Conservation (phyloP, 2,888 invertebrate species). For the Sussaba pulchella region DNA sequence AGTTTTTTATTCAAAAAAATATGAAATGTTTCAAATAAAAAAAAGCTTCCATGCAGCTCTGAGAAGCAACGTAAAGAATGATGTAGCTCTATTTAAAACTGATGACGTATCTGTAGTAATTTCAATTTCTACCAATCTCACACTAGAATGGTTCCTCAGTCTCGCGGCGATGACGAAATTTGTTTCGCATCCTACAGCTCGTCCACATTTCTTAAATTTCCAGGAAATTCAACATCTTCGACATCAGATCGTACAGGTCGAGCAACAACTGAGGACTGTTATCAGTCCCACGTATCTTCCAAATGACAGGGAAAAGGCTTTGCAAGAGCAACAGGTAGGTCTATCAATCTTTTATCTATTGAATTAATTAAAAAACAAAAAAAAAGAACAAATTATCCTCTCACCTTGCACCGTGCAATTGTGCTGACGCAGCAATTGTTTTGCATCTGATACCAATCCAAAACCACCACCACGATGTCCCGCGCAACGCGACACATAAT, state of each 20-base stretch:
- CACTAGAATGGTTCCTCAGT: background rate
- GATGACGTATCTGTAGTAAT: too few relatives aligned
- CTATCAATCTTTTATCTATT: slow-evolving; percentile 47
- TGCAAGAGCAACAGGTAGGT: slow-evolving; percentile 95
- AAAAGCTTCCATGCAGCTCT: too few relatives aligned
- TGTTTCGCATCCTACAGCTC: too few relatives aligned
- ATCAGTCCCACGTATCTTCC: slow-evolving; percentile 94
- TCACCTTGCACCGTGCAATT: slow-evolving; percentile 75
- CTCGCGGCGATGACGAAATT: slow-evolving; percentile 31
- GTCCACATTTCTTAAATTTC: too few relatives aligned
- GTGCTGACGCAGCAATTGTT: slow-evolving; percentile 76
- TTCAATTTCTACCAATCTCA: too few relatives aligned
- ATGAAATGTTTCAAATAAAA: too few relatives aligned
- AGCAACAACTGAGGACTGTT: slow-evolving; percentile 93
- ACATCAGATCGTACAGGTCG: slow-evolving; percentile 93
- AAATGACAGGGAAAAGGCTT: slow-evolving; percentile 92
- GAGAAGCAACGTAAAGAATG: too few relatives aligned
- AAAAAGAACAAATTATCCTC: slow-evolving; percentile 65
- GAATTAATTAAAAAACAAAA: too few relatives aligned
- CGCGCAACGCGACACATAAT: slow-evolving; percentile 50
- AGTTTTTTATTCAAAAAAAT: too few relatives aligned
- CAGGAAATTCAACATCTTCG: slow-evolving; percentile 93
- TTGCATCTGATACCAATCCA: slow-evolving; percentile 81
- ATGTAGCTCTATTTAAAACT: too few relatives aligned
- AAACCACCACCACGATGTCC: slow-evolving; percentile 79